phyloP scores from a whole-genome alignment of 2,797 vertebrate genomes.

The Mormyrus proboscirostris region DNA sequence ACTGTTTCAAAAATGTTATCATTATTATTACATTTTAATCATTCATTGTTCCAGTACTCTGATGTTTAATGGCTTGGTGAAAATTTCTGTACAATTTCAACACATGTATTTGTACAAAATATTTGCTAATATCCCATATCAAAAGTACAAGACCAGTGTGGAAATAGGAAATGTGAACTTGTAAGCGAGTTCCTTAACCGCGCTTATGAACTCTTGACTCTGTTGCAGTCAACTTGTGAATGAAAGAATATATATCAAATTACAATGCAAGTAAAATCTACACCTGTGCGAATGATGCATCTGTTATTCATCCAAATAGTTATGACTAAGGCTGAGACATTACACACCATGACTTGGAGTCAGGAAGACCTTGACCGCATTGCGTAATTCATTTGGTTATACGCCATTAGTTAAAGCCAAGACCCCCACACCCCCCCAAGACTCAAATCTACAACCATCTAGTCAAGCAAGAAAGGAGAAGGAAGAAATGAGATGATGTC shows the following conservation, averaged over 20 bases:
- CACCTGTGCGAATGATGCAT: neutral
- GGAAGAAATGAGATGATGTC: neutral
- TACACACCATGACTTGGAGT: neutral
- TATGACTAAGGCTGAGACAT: neutral
- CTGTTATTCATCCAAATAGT: neutral
- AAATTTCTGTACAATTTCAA: neutral
- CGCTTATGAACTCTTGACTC: neutral
- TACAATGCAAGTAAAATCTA: conserved; percentile 3
- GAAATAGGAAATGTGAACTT: neutral
- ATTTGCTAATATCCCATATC: neutral
- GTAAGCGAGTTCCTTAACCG: neutral
- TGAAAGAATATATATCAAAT: neutral
- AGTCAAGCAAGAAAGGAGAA: neutral
- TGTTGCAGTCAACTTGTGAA: neutral
- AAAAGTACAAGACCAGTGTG: neutral
- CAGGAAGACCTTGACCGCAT: neutral
- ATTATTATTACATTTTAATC: neutral
- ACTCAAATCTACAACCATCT: neutral
- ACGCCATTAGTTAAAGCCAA: neutral
- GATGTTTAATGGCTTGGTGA: neutral
- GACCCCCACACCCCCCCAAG: neutral
- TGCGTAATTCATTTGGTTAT: neutral
- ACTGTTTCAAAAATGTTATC: neutral
- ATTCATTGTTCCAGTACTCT: neutral
- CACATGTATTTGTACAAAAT: neutral